Evolutionary conservation across 2,113 vertebrate species (phyloP), one percentile per base, ranked within the genome.

Genomic region (Alosa alosa): DNA sequence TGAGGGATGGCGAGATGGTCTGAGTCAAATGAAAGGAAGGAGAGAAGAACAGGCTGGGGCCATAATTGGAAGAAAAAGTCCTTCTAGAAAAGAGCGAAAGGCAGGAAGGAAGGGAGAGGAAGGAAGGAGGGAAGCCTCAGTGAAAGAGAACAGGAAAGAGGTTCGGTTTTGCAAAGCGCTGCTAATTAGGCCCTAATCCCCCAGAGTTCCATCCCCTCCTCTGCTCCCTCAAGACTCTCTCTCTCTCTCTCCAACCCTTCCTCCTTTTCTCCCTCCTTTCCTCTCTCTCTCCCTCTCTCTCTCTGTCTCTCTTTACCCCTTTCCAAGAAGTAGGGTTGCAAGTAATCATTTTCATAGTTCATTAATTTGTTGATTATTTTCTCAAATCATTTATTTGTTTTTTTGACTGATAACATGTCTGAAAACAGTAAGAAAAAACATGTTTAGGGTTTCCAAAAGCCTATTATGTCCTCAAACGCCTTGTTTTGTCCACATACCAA

Each of bases 111-210:
- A 72, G 25, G 25, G n/a, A 9, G n/a, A 25, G 22, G n/a, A 10
- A 25, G 64, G 11, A 72, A 4, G n/a, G 64, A 72, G 31, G 64
- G 25, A 72, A 72, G 64, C 25, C 64, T 2, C 2, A 72, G 64
- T 72, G 64, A 72, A 72, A 72, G 25, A 72, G 64, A 25, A 36
- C n/a, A 72, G 25, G 25, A 36, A 72, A 72, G 64, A 31, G 25
- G 1, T 72, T 72, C 10, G 11, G 64, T 72, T 31, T 31, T 72
- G n/a, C 25, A 31, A 72, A 72, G 64, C 3, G 25, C 64, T 11
- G 9, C 10, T 72, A 72, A 72, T 72, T 72, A 72, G 64, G n/a
- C 64, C 64, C 64, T 72, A 72, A 72, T 72, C 64, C 31, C 60
- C 64, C n/a, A 72, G 64, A 31, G 25, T 72, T 72, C 9, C 64